Evolutionary conservation across 2,797 vertebrate species (phyloP).

Genomic region (Pitangus sulphuratus): DNA sequence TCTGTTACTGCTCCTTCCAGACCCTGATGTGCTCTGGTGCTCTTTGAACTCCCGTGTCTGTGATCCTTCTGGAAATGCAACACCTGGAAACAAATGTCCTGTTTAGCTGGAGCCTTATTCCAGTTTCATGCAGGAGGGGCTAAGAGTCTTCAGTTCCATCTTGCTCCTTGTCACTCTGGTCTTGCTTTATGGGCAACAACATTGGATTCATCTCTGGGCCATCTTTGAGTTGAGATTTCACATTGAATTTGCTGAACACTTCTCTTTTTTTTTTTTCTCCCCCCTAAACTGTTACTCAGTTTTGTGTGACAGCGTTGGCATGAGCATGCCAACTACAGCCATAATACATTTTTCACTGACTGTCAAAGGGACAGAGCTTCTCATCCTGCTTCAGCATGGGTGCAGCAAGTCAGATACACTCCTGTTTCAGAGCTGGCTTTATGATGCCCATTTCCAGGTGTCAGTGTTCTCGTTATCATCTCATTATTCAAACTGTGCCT

Average conservation of each 20-base stretch:
- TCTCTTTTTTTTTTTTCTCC: not conserved
- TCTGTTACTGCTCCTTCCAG: not conserved
- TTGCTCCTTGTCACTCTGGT: not conserved
- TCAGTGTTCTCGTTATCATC: not conserved
- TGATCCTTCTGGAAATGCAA: not conserved
- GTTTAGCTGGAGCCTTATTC: not conserved
- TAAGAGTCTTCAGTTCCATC: not conserved
- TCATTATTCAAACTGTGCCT: not conserved
- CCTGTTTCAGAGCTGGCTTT: not conserved
- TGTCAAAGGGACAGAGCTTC: not conserved
- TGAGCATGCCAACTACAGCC: not conserved
- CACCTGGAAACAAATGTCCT: not conserved
- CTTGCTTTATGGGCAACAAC: not conserved
- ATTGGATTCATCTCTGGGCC: not conserved
- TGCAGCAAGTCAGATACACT: not conserved
- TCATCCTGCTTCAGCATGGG: not conserved
- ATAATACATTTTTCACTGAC: not conserved
- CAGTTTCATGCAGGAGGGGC: not conserved
- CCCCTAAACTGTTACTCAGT: not conserved
- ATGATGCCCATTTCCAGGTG: not conserved
- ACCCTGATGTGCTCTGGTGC: not conserved
- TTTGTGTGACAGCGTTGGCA: not conserved
- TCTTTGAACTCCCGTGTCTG: not conserved
- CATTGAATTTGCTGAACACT: not conserved
- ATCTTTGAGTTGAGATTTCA: not conserved